A percentile compares a stretch with the other conserved stretches of the same genome.
phyloP scores from a whole-genome alignment of 2,888 invertebrate genomes.

The Agrenia bidenticulata region DNA sequence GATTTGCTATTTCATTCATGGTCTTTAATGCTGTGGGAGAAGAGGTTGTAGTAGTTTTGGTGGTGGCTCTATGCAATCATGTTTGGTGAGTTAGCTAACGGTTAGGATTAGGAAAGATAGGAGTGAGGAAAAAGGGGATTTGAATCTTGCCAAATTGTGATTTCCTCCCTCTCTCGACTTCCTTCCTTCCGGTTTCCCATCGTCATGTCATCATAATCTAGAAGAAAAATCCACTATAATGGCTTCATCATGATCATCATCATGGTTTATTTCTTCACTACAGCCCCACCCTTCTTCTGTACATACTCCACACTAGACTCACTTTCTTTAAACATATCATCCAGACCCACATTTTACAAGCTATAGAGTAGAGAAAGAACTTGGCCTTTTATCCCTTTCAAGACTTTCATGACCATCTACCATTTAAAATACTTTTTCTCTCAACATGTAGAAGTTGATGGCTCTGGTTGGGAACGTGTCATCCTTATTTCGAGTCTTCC shows the following conservation, averaged over 20 bases:
- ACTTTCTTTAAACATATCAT: no score
- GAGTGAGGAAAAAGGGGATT: slow-evolving; percentile 47
- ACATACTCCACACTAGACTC: no score
- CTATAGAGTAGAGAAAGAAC: no score
- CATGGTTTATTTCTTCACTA: slow-evolving; percentile 47
- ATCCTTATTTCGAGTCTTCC: no score
- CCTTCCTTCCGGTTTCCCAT: slow-evolving; percentile 53
- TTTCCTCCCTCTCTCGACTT: slow-evolving; percentile 53
- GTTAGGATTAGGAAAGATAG: slow-evolving; percentile 24
- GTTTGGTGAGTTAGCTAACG: neutral
- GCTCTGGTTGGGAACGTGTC: no score
- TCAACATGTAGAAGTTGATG: no score
- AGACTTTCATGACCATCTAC: no score
- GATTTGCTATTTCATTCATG: neutral
- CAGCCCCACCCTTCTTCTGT: slow-evolving; percentile 40
- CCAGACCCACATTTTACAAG: no score
- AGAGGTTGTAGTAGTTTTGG: neutral
- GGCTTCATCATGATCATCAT: slow-evolving; percentile 49
- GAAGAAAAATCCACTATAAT: slow-evolving; percentile 52
- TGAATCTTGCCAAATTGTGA: slow-evolving; percentile 53
- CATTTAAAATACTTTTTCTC: no score
- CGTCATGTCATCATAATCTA: slow-evolving; percentile 46
- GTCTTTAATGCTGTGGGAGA: neutral
- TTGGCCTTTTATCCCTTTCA: no score
- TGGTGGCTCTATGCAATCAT: slow-evolving; percentile 8